Conservation (phyloP, 1,140 invertebrate species). For the Cherax destructor region DNA sequence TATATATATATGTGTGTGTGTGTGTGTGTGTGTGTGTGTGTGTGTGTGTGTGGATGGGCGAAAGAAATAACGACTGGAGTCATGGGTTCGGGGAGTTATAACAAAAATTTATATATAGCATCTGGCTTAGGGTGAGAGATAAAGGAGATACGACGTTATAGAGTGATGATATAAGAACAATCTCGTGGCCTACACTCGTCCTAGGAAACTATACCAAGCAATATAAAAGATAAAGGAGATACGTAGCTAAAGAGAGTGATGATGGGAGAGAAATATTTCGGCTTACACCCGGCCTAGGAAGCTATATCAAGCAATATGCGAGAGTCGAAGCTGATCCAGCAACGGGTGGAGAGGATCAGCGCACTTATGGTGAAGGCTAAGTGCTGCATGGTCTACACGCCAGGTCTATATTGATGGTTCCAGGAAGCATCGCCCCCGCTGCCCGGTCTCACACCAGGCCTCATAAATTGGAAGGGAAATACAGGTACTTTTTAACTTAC, state of each 20-base stretch:
- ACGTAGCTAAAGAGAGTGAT: constrained; percentile 22
- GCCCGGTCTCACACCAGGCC: too few relatives aligned
- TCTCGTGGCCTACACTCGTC: constrained; percentile 1
- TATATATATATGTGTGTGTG: neutral
- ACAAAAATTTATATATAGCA: constrained; percentile 40
- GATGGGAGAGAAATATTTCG: constrained; percentile 26
- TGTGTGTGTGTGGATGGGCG: neutral
- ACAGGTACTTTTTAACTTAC: too few relatives aligned
- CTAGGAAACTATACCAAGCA: constrained; percentile 4
- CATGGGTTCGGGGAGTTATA: neutral
- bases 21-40: too few relatives aligned
- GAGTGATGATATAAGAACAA: constrained; percentile 46
- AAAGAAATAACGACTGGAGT: neutral
- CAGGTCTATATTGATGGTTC: too few relatives aligned
- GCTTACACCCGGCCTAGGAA: constrained; percentile 9
- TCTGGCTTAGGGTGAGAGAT: constrained; percentile 31
- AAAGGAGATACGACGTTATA: constrained; percentile 31
- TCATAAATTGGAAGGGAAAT: too few relatives aligned
- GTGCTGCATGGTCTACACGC: too few relatives aligned
- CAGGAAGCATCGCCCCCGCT: too few relatives aligned
- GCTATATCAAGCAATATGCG: neutral
- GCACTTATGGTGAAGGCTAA: neutral
- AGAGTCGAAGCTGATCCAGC: neutral
- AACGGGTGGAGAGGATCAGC: neutral
- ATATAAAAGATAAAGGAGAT: constrained; percentile 36